phyloP scores from a whole-genome alignment of 2,113 vertebrate species.

The Eonycteris spelaea region DNA sequence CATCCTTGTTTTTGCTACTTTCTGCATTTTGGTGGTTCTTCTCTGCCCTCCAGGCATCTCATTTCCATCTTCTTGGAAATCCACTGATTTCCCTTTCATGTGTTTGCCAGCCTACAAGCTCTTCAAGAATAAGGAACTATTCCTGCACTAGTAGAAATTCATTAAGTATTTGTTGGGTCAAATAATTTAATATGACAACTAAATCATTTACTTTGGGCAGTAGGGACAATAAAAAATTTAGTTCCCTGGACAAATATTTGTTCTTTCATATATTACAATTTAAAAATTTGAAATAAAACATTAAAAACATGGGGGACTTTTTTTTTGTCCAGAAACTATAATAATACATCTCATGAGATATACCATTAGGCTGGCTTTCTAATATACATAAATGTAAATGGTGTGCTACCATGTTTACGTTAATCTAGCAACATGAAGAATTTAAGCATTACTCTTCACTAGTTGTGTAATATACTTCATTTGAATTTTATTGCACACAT shows the following conservation, averaged over 20 bases:
- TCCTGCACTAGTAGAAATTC: not conserved
- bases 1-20: not conserved
- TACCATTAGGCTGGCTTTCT: not conserved
- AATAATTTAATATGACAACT: not conserved
- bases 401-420: not conserved
- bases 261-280: not conserved
- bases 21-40: not conserved
- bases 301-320: not conserved
- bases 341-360: not conserved
- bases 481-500: not conserved
- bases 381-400: not conserved
- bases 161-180: not conserved
- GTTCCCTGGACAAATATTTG: not conserved
- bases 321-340: not conserved
- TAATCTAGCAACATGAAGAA: not conserved
- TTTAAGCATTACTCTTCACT: not conserved
- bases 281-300: constrained; percentile 11
- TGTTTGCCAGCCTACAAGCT: not conserved
- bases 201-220: not conserved
- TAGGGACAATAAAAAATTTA: not conserved
- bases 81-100: not conserved
- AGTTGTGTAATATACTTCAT: not conserved
- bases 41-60: not conserved
- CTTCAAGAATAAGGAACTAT: not conserved
- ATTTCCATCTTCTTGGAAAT: not conserved